These are phyloP conservation scores for Epinephelus lanceolatus DNA, from an alignment of 2,113 vertebrate genomes.

Conservation along the genomic window DNA sequence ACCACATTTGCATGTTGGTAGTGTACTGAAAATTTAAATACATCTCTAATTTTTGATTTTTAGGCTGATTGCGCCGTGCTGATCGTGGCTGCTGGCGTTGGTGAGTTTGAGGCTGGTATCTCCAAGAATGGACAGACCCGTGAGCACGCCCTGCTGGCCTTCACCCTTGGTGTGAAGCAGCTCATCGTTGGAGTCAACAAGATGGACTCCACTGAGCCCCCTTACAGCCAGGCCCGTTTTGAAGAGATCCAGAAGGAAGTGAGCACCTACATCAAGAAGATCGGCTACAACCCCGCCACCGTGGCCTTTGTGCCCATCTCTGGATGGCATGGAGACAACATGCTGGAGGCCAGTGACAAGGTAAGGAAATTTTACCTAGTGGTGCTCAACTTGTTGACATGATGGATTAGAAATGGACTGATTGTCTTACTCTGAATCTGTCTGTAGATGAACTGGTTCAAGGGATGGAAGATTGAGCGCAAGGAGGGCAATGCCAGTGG, in stretches of 20 bases:
- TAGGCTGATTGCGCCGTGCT: slow-evolving; percentile 88
- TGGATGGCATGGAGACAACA: slow-evolving; percentile 88
- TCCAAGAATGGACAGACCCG: slow-evolving; percentile 89
- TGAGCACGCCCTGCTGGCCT: slow-evolving; percentile 87
- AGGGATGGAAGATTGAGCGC: slow-evolving; percentile 86
- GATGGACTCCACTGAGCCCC: slow-evolving; percentile 88
- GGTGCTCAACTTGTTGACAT: fast-evolving
- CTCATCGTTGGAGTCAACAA: slow-evolving; percentile 87
- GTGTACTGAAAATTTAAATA: not conserved
- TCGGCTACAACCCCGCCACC: slow-evolving; percentile 84
- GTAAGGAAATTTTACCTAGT: slow-evolving; percentile 33
- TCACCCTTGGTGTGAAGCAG: slow-evolving; percentile 87
- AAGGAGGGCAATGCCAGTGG: slow-evolving; percentile 83
- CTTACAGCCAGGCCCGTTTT: slow-evolving; percentile 84
- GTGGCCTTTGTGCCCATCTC: slow-evolving; percentile 88
- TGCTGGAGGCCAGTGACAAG: slow-evolving; percentile 83
- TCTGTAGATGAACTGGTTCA: slow-evolving; percentile 85
- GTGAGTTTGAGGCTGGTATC: slow-evolving; percentile 89
- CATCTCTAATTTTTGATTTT: not conserved
- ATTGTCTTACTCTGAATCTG: fast-evolving
- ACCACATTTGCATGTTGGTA: too few species aligned
- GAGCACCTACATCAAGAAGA: slow-evolving; percentile 87
- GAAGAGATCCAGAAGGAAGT: slow-evolving; percentile 88
- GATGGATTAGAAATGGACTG: too few species aligned
- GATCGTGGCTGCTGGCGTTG: slow-evolving; percentile 86